Evolutionary conservation across 2,888 invertebrate genomes (phyloP), one percentile per base, ranked within the genome.

Genomic region (Laspeyria flexula): DNA sequence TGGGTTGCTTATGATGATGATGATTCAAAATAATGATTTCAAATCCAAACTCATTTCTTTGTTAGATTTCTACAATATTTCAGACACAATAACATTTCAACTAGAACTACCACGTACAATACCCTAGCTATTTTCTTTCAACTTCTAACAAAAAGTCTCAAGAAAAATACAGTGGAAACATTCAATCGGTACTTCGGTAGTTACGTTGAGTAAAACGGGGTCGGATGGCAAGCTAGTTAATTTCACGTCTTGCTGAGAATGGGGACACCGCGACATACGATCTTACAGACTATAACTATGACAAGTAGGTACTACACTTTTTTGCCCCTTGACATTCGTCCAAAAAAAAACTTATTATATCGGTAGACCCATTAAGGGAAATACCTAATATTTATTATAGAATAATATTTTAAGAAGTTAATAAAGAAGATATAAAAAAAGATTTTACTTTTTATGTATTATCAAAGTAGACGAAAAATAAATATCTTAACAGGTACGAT

Each of bases 151-250:
- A 34, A 34, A 40, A 34, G 34, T 34, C 34, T 40, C 12, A 33
- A 34, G 27, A 18, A 34, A 45, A 38, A 25, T 25, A 12, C 11
- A 11, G 11, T 30, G 11, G 29, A 25, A 1, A 31, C 33, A 34
- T 43, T 27, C 40, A 40, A 46, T 46, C 46, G 12, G 25, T 27
- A 34, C 40, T 34, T 46, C 46, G 12, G 25, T 27, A 34, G 46
- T 34, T 46, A 46, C 18, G 40, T 46, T 10, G 40, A 29, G 34
- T 34, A 10, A 75, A 79, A 77, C 65, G 76, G 63, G 77, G 79
- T 72, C 75, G 72, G 68, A 54, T 46, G 68, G 52, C 27, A 40
- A 56, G 67, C 77, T 75, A 73, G 76, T 77, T 81, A 79, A 77
- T 79, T 77, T 73, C 60, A 64, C 64, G 64, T 62, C 65, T 72